A percentile compares a stretch with the other conserved stretches of the same genome.
Evolutionary conservation across 2,888 invertebrate genomes (phyloP).

Genomic region (Electrophaes corylata): DNA sequence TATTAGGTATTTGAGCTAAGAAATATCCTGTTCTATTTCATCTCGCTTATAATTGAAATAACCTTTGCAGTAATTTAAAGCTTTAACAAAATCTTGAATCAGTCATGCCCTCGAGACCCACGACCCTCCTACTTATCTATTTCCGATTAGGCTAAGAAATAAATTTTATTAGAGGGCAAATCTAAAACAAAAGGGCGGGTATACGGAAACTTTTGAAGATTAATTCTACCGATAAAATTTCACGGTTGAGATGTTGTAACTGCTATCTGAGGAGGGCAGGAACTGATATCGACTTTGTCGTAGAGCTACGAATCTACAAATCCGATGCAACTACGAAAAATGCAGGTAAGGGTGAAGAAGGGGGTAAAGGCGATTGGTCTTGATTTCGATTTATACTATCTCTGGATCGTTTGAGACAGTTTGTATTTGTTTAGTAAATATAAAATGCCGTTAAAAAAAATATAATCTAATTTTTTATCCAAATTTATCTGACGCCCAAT

Average conservation of each 20-base stretch:
- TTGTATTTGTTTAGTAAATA: too few species aligned
- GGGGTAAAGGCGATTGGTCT: too few species aligned
- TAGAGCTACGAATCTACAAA: slow-evolving; percentile 49
- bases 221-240: slow-evolving; percentile 82
- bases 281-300: slow-evolving; percentile 59
- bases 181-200: slow-evolving; percentile 73
- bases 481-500: too few species aligned
- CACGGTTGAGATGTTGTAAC: slow-evolving; percentile 72
- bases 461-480: too few species aligned
- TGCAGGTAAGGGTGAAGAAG: too few species aligned
- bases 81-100: slow-evolving; percentile 49
- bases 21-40: neutral
- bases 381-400: too few species aligned
- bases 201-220: slow-evolving; percentile 73
- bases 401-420: too few species aligned
- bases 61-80: slow-evolving; percentile 47
- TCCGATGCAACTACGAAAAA: neutral
- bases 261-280: slow-evolving; percentile 62
- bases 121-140: slow-evolving; percentile 64
- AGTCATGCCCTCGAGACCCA: slow-evolving; percentile 54
- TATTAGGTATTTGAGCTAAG: too few species aligned
- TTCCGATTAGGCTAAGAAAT: slow-evolving; percentile 70
- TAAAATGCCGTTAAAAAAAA: too few species aligned
- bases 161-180: slow-evolving; percentile 71
- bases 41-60: slow-evolving; percentile 34